Evolutionary conservation across 2,797 vertebrate genomes (phyloP).

Genomic region (Cyprinodon diabolis): DNA sequence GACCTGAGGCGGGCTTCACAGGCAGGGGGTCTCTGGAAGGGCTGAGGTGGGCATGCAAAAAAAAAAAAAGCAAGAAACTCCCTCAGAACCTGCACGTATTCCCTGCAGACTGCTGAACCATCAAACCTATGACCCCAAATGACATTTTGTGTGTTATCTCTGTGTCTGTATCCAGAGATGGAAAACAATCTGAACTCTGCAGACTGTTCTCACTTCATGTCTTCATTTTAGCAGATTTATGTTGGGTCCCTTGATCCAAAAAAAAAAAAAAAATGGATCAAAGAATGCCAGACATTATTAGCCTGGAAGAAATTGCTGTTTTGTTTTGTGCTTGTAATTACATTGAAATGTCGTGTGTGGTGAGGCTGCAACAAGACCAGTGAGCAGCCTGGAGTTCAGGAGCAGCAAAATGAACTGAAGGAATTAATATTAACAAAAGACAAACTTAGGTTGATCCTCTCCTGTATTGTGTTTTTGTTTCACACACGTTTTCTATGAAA

Average conservation of each 20-base stretch:
- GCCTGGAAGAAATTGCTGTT: neutral
- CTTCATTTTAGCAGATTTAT: neutral
- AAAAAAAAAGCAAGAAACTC: conserved; percentile 7
- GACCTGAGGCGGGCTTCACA: conserved; percentile 41
- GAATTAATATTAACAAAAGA: too few relatives aligned
- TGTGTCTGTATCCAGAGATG: neutral
- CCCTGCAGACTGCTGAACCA: neutral
- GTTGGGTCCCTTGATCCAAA: neutral
- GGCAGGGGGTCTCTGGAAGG: conserved; percentile 8
- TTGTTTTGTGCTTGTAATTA: neutral
- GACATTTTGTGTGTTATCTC: neutral
- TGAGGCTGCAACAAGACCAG: too few relatives aligned
- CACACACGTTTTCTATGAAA: too few relatives aligned
- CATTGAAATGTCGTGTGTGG: too few relatives aligned
- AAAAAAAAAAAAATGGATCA: neutral
- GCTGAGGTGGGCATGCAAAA: conserved; percentile 16
- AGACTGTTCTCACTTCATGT: neutral
- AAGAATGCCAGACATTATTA: too few relatives aligned
- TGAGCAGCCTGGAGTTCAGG: too few relatives aligned
- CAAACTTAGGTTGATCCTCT: too few relatives aligned
- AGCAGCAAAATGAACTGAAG: too few relatives aligned
- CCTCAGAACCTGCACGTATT: neutral
- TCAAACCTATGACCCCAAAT: neutral
- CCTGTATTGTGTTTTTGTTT: too few relatives aligned
- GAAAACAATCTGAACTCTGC: neutral